Percentiles rank a stretch among this genome's conserved stretches.
These are phyloP conservation scores for Enchytraeus crypticus DNA, from an alignment of 2,888 invertebrate genomes.

Conservation along the genomic window DNA sequence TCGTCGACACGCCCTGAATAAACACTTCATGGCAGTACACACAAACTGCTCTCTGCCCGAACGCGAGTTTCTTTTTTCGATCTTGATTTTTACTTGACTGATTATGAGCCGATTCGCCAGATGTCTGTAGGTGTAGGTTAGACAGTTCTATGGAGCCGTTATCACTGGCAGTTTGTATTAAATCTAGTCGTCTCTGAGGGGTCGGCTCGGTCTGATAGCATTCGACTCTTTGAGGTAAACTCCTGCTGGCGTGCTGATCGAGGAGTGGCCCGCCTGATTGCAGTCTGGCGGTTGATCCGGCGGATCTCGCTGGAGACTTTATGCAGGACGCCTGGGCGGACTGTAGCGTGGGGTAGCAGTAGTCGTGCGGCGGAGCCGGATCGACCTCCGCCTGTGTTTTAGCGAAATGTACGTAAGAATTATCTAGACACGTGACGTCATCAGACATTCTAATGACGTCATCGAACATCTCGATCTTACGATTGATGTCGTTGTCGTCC, in stretches of 20 bases:
- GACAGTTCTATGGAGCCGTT: too few species aligned
- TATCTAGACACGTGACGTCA: slow-evolving; percentile 1
- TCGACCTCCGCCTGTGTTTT: neutral
- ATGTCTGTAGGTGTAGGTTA: too few species aligned
- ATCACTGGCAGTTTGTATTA: too few species aligned
- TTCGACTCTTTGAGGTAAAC: neutral
- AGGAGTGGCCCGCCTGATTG: too few species aligned
- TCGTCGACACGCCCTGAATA: too few species aligned
- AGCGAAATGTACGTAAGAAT: slow-evolving; percentile 17
- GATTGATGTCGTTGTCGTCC: neutral
- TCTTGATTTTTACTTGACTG: too few species aligned
- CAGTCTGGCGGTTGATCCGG: too few species aligned
- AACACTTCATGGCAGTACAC: slow-evolving; percentile 56
- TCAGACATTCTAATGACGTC: neutral
- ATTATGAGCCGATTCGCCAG: too few species aligned
- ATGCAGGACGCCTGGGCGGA: neutral
- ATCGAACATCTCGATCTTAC: neutral
- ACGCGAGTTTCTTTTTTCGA: neutral
- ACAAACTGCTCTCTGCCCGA: slow-evolving; percentile 41
- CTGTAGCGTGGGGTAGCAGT: slow-evolving; percentile 15
- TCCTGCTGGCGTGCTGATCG: neutral
- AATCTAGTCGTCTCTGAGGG: too few species aligned
- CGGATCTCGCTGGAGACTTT: too few species aligned
- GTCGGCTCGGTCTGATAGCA: neutral
- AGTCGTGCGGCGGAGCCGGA: slow-evolving; percentile 12